phyloP scores from a whole-genome alignment of 2,113 vertebrate genomes.

The Tiliqua scincoides region DNA sequence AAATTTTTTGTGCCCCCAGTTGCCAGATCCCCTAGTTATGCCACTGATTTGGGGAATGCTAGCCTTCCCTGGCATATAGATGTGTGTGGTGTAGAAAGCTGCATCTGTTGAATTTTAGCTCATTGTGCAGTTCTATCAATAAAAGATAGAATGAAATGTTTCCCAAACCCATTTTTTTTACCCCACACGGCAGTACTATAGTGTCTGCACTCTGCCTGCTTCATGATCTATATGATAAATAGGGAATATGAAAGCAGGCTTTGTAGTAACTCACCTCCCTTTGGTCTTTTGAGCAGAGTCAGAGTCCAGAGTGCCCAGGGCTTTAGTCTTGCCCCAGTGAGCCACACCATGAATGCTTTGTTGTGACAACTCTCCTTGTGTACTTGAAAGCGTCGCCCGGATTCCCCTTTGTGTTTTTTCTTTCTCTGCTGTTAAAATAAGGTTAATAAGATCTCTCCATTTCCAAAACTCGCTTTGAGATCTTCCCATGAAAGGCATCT shows the following conservation, averaged over 20 bases:
- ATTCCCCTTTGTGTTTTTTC: background rate
- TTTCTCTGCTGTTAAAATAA: background rate
- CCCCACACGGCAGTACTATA: too few species aligned
- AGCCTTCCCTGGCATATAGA: background rate
- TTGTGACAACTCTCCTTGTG: background rate
- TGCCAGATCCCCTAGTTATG: too few species aligned
- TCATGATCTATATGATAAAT: background rate
- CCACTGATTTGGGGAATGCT: background rate
- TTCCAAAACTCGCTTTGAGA: constrained; percentile 7
- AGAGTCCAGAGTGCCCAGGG: background rate
- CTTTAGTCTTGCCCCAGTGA: background rate
- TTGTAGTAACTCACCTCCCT: background rate
- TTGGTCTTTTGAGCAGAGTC: background rate
- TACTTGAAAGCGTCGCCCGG: background rate
- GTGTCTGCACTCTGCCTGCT: background rate
- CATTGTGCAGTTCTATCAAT: background rate
- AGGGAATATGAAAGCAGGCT: background rate
- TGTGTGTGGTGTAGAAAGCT: background rate
- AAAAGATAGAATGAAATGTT: background rate
- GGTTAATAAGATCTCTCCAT: background rate
- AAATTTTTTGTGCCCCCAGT: too few species aligned
- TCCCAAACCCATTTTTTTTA: background rate
- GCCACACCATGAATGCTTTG: background rate
- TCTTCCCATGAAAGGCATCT: background rate
- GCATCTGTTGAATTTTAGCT: background rate